Evolutionary conservation across 2,113 vertebrate species (phyloP).

Genomic region (Pelvicachromis taeniatus): DNA sequence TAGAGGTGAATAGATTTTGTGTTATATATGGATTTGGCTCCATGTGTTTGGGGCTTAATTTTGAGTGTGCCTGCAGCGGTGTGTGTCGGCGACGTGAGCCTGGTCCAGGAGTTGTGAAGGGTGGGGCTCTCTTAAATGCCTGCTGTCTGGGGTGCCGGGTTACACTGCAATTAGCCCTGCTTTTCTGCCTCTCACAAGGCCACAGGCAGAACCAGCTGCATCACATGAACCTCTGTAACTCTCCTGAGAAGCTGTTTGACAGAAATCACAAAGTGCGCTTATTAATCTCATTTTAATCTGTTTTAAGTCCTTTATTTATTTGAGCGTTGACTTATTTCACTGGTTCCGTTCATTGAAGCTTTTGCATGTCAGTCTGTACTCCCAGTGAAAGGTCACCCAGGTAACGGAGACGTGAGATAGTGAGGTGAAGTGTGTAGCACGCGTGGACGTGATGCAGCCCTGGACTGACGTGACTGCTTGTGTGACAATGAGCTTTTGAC

Average conservation of each 20-base stretch:
- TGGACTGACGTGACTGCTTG: not conserved
- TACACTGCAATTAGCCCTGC: constrained; percentile 42
- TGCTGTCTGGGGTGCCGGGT: constrained; percentile 24
- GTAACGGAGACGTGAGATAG: not conserved
- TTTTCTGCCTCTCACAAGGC: not conserved
- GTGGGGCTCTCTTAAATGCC: constrained; percentile 5
- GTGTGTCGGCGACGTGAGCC: not conserved
- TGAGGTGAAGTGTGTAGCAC: not conserved
- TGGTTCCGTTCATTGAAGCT: not conserved
- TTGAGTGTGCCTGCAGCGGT: not conserved
- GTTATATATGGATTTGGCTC: not conserved
- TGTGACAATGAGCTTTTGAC: not conserved
- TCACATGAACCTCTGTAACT: not conserved
- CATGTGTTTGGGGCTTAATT: not conserved
- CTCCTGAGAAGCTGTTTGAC: not conserved
- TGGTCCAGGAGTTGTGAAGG: constrained; percentile 2
- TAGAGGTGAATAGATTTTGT: not conserved
- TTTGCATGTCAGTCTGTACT: not conserved
- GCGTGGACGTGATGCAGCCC: not conserved
- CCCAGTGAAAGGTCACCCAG: not conserved
- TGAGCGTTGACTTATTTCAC: not conserved
- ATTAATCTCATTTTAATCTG: not conserved
- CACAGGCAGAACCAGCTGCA: not conserved
- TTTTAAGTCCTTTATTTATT: not conserved
- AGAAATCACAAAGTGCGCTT: not conserved